phyloP scores from a whole-genome alignment of 1,140 invertebrate genomes.

The Whitmania pigra region DNA sequence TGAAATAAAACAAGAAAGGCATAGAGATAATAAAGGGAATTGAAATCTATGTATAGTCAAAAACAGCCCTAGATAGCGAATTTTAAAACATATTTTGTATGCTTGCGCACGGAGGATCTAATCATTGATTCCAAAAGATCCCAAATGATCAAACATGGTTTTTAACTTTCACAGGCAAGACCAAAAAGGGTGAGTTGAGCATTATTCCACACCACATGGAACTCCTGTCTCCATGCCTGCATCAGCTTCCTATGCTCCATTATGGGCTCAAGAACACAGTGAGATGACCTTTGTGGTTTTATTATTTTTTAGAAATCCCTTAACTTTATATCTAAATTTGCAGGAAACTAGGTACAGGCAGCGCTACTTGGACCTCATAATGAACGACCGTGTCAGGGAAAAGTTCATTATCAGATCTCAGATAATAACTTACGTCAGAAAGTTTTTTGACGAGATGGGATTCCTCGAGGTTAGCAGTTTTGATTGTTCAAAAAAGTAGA shows the following conservation, averaged over 20 bases:
- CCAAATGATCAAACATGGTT: background rate
- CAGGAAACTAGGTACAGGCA: conserved; percentile 64
- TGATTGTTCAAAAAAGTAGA: background rate
- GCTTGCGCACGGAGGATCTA: too few species aligned
- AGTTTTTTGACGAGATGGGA: conserved; percentile 80
- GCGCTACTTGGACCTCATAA: conserved; percentile 89
- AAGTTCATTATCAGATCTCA: conserved; percentile 79
- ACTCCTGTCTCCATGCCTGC: conserved; percentile 84
- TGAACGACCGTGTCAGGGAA: conserved; percentile 76
- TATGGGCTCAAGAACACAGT: conserved; percentile 92
- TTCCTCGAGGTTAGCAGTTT: conserved; percentile 64
- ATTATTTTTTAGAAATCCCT: background rate
- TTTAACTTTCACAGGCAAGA: conserved; percentile 52
- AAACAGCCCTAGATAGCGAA: too few species aligned
- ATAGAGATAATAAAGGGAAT: too few species aligned
- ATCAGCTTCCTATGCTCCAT: conserved; percentile 94
- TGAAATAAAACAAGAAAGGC: too few species aligned
- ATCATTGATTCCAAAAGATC: background rate
- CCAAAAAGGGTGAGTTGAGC: conserved; percentile 94
- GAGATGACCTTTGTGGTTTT: conserved; percentile 23
- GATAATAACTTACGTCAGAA: conserved; percentile 79
- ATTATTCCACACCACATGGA: conserved; percentile 73
- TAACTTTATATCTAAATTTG: too few species aligned
- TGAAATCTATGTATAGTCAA: too few species aligned
- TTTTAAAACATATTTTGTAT: too few species aligned